Evolutionary conservation across 2,888 invertebrate species (phyloP).

Genomic region (Steinernema hermaphroditum): DNA sequence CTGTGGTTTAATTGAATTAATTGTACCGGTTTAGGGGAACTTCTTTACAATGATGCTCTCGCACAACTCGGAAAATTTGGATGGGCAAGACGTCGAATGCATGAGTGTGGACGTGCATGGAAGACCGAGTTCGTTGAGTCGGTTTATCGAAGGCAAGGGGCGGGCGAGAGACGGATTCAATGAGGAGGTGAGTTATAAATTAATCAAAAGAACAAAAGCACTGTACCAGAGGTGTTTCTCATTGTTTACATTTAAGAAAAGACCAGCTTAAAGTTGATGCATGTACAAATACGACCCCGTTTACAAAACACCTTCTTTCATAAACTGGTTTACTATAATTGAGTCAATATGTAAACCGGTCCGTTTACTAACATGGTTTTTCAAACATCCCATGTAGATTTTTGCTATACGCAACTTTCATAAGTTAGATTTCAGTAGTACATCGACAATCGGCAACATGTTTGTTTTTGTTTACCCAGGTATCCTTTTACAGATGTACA

Average conservation of each 20-base stretch:
- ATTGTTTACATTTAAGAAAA: no score
- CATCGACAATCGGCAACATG: no score
- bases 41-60: constrained; percentile 61
- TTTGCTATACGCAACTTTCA: no score
- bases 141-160: constrained; percentile 64
- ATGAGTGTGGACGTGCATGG: constrained; percentile 64
- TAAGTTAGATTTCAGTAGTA: not conserved
- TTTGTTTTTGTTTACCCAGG: no score
- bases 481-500: no score
- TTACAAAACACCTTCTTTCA: not conserved
- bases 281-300: not conserved
- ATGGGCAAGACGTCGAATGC: constrained; percentile 52
- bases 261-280: no score
- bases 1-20: not conserved
- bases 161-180: constrained; percentile 59
- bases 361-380: no score
- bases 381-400: no score
- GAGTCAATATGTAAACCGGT: not conserved
- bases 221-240: no score
- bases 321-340: not conserved
- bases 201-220: no score
- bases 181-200: constrained; percentile 48
- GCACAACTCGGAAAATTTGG: constrained; percentile 53
- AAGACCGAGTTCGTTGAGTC: constrained; percentile 56
- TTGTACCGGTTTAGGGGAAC: constrained; percentile 46